Percentiles rank a stretch among this genome's conserved stretches.
phyloP scores from a whole-genome alignment of 2,888 invertebrate species.

The Chaetogeoica ovagalla region DNA sequence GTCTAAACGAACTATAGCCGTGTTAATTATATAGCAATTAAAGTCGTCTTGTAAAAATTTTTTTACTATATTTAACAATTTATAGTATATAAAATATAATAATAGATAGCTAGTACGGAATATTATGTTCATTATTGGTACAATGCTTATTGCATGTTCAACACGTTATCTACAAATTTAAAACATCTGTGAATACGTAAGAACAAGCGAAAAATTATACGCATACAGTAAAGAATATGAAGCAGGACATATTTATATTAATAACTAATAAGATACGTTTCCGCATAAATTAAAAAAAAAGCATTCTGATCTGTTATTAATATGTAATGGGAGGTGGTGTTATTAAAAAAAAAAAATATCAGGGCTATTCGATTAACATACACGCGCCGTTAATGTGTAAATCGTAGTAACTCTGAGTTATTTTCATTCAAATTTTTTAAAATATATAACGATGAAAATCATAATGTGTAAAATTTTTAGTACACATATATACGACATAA shows the following conservation, averaged over 20 bases:
- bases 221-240: background rate
- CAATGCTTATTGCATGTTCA: background rate
- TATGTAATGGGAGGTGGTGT: background rate
- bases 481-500: too few species aligned
- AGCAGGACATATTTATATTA: background rate
- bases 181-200: background rate
- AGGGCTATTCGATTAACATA: too few species aligned
- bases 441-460: too few species aligned
- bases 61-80: background rate
- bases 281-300: background rate
- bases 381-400: too few species aligned
- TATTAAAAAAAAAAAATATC: too few species aligned
- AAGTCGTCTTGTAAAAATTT: background rate
- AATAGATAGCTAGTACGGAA: background rate
- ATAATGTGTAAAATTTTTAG: too few species aligned
- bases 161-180: background rate
- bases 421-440: too few species aligned
- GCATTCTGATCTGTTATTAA: background rate
- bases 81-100: background rate
- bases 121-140: conserved; percentile 1
- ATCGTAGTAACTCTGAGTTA: too few species aligned
- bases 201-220: conserved; percentile 7
- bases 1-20: too few species aligned
- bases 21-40: too few species aligned
- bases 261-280: background rate